Percentiles rank a stretch among this genome's conserved stretches.
Conservation (phyloP, 2,797 vertebrate species). For the Paratrypauchen microcephalus region DNA sequence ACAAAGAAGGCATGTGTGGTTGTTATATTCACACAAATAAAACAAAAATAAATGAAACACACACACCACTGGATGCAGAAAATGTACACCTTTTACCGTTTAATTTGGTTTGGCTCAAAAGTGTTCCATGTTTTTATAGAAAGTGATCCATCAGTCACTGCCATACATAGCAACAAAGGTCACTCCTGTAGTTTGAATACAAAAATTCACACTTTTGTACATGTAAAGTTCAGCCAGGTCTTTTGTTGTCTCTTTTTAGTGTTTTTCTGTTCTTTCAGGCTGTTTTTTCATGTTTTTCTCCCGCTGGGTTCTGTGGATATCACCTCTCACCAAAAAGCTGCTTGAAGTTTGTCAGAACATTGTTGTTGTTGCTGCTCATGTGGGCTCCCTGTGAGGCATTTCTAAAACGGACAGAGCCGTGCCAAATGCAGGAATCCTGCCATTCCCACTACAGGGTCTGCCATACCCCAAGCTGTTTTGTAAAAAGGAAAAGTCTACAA, state of each 20-base stretch:
- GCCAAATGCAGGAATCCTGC: neutral
- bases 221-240: neutral
- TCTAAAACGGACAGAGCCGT: neutral
- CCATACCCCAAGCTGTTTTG: neutral
- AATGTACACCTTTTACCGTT: too few species aligned
- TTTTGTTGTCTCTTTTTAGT: neutral
- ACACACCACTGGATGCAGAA: too few species aligned
- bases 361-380: neutral
- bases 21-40: too few species aligned
- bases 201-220: neutral
- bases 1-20: too few species aligned
- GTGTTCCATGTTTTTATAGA: neutral
- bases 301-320: conserved; percentile 2
- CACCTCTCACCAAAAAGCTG: conserved; percentile 3
- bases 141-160: neutral
- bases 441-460: neutral
- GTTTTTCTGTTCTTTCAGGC: neutral
- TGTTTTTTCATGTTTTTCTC: neutral
- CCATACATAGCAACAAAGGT: neutral
- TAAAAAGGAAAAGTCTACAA: neutral
- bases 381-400: neutral
- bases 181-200: neutral
- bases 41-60: too few species aligned
- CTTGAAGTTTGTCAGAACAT: conserved; percentile 5
- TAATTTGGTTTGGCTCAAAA: neutral